These are phyloP conservation scores for Celastrina argiolus DNA, from an alignment of 2,888 invertebrate species.

Conservation along the genomic window DNA sequence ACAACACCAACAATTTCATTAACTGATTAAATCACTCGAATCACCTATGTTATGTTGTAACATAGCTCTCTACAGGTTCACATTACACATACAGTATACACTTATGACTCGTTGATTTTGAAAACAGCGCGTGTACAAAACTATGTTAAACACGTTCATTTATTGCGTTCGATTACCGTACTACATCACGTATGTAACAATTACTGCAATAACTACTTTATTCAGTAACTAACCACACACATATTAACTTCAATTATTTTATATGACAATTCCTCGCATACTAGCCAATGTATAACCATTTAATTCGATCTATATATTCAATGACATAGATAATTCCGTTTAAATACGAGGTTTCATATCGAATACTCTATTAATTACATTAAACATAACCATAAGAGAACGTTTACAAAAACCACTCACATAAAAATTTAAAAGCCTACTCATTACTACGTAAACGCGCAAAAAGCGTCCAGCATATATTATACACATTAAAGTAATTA, in stretches of 20 bases:
- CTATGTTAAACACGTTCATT: slow-evolving; percentile 48
- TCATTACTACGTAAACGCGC: slow-evolving; percentile 65
- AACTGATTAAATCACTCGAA: slow-evolving; percentile 73
- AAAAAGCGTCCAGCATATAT: slow-evolving; percentile 67
- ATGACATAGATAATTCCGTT: slow-evolving; percentile 48
- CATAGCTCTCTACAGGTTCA: slow-evolving; percentile 42
- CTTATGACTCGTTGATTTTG: slow-evolving; percentile 19
- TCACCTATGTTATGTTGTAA: slow-evolving; percentile 54
- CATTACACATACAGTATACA: slow-evolving; percentile 7
- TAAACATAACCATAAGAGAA: slow-evolving; percentile 62
- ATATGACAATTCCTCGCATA: slow-evolving; percentile 19
- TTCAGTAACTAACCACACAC: slow-evolving; percentile 39
- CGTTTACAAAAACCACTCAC: slow-evolving; percentile 62
- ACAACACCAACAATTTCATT: slow-evolving; percentile 72
- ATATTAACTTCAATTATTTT: slow-evolving; percentile 22
- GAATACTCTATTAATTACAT: slow-evolving; percentile 68
- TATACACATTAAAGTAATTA: slow-evolving; percentile 60
- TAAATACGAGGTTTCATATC: slow-evolving; percentile 53
- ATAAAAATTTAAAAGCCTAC: slow-evolving; percentile 65
- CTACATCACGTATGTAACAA: slow-evolving; percentile 68
- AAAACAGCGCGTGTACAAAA: slow-evolving; percentile 41
- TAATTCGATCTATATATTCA: slow-evolving; percentile 21
- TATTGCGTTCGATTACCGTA: slow-evolving; percentile 69
- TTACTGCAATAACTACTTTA: slow-evolving; percentile 51
- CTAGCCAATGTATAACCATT: slow-evolving; percentile 17